phyloP scores from a whole-genome alignment of 2,113 vertebrate species.

The Entelurus aequoreus region DNA sequence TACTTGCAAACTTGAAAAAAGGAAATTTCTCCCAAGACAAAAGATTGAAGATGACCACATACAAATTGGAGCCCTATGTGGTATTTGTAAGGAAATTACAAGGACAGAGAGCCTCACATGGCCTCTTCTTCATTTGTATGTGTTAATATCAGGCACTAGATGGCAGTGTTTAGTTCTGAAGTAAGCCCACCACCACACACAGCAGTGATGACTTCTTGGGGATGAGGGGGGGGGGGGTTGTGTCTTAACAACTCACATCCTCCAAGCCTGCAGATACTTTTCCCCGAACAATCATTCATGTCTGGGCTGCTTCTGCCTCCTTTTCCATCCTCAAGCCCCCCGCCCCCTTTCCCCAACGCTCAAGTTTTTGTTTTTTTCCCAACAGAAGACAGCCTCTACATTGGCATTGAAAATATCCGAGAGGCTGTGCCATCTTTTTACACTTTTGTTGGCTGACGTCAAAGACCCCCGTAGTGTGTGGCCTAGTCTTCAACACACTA shows the following conservation, averaged over 20 bases:
- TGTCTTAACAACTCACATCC: slow-evolving; percentile 27
- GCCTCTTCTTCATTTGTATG: background rate
- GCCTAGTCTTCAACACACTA: slow-evolving; percentile 43
- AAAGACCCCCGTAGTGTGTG: slow-evolving; percentile 51
- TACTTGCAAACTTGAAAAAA: too few relatives aligned
- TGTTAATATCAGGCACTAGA: slow-evolving; percentile 41
- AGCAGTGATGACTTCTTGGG: background rate
- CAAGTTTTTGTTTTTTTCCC: slow-evolving; percentile 2
- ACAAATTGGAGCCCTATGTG: background rate
- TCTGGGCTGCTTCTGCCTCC: slow-evolving; percentile 11
- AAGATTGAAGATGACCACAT: too few relatives aligned
- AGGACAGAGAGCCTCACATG: background rate
- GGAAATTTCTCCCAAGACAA: too few relatives aligned
- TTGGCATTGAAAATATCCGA: slow-evolving; percentile 18
- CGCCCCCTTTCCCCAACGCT: slow-evolving; percentile 16
- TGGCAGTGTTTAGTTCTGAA: slow-evolving; percentile 59
- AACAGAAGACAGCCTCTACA: slow-evolving; percentile 20
- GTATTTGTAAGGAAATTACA: background rate
- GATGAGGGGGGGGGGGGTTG: background rate
- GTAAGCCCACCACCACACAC: background rate
- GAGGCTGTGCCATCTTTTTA: slow-evolving; percentile 36
- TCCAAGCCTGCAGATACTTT: slow-evolving; percentile 16
- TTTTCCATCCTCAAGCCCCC: slow-evolving; percentile 10
- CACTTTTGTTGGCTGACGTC: slow-evolving; percentile 53
- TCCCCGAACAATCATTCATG: slow-evolving; percentile 18